Base-by-base conservation (phyloP, 2,888 invertebrate species). In the Calephelis perditalis region DNA sequence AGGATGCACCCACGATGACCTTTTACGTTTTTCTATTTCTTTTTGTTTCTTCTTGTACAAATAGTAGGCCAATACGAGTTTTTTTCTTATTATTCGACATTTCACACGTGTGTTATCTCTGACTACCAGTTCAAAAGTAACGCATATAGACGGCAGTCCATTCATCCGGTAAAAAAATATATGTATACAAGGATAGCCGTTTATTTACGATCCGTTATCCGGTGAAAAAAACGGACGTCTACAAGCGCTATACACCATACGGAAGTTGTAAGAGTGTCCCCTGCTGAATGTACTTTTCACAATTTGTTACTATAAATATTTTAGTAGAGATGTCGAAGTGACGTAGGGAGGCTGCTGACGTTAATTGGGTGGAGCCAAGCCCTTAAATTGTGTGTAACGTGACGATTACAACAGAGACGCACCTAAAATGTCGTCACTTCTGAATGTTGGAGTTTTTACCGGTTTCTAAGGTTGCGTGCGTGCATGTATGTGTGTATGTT, bases 11-110 rank as follows among this genome's bases (percentile, higher is more conserved):
- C 68, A 70, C 64, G 63, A 68, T 67, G 67, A 66, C 66, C 67
- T 68, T 68, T 69, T 67, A 67, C 67, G 66, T 68, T 70, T 68
- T 69, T 68, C 61, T 66, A 58, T 58, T 66, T 64, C 66, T 69
- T 69, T 69, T 68, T 67, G 67, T 68, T 68, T 69, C 65, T 69
- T 69, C 67, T 66, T 68, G 66, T 68, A 70, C 67, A 65, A 67
- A 65, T 67, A 67, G 64, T 67, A 66, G 64, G 67, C 64, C 65
- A 67, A 70, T 64, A 64, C 59, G 66, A 66, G 62, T 66, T 65
- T 66, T 67, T 66, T 65, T 65, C 64, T 63, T 68, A 66, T 65
- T 64, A 64, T 67, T 65, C 62, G 56, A 67, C 67, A 67, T 67
- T 65, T 63, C 63, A 65, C 65, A 67, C 63, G 61, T 65, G 62